Conservation (phyloP, 1,140 invertebrate genomes). For the Holotrichia oblita region DNA sequence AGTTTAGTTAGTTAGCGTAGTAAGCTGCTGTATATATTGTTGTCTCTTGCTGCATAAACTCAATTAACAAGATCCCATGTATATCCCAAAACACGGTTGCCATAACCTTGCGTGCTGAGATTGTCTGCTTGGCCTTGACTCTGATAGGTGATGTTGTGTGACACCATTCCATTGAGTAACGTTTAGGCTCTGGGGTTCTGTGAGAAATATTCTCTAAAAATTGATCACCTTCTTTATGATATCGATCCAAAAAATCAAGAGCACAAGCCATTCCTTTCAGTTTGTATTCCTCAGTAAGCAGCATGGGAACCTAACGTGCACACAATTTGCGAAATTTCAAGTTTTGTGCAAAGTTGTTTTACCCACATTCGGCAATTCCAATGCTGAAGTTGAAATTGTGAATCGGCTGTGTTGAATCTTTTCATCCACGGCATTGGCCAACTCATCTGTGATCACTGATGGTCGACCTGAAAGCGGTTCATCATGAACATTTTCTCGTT, state of each 20-base stretch:
- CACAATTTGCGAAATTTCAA: too few species aligned
- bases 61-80: conserved; percentile 6
- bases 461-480: not conserved
- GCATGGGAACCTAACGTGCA: too few species aligned
- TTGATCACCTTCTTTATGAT: not conserved
- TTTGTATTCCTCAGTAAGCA: too few species aligned
- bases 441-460: conserved; percentile 20
- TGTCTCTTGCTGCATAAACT: conserved; percentile 18
- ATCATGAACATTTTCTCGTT: conserved; percentile 10
- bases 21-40: not conserved
- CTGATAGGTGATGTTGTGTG: conserved; percentile 21
- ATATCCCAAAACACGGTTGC: conserved; percentile 18
- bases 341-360: not conserved
- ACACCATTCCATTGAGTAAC: conserved; percentile 27
- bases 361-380: not conserved
- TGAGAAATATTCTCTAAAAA: not conserved
- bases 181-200: not conserved
- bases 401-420: too few species aligned
- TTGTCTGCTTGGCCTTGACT: conserved; percentile 34
- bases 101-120: conserved; percentile 23
- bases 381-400: not conserved
- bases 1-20: not conserved
- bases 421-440: conserved; percentile 8
- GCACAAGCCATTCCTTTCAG: not conserved
- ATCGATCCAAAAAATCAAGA: not conserved